Conservation (phyloP, 2,888 invertebrate genomes). For the Catonia carolina region DNA sequence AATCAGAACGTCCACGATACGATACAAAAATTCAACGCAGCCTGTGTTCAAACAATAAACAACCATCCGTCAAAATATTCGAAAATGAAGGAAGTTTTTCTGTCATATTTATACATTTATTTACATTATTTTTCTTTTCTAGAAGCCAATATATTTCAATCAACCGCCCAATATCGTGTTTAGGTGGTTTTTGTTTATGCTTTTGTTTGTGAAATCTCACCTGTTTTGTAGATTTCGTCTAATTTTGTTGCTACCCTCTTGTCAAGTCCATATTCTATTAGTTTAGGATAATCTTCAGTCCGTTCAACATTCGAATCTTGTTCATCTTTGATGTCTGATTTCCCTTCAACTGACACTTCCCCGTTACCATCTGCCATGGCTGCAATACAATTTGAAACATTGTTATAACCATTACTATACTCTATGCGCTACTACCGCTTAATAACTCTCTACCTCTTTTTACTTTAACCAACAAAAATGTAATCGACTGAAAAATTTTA, state of each 20-base stretch:
- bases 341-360: constrained; percentile 70
- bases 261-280: constrained; percentile 92
- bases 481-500: no score
- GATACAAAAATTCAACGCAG: no score
- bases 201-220: constrained; percentile 38
- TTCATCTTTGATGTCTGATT: constrained; percentile 50
- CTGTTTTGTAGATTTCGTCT: constrained; percentile 96
- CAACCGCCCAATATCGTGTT: background rate
- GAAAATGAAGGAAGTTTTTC: constrained; percentile 12
- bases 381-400: constrained; percentile 39
- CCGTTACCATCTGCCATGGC: constrained; percentile 84
- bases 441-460: constrained; percentile 1
- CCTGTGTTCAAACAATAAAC: no score
- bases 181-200: constrained; percentile 2
- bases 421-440: background rate
- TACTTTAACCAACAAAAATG: background rate
- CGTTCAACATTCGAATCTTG: constrained; percentile 58
- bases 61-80: no score
- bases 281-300: constrained; percentile 89
- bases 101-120: constrained; percentile 20
- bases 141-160: background rate
- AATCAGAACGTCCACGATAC: no score
- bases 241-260: constrained; percentile 90
- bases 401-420: constrained; percentile 1
- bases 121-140: constrained; percentile 9